A percentile compares a stretch with the other conserved stretches of the same genome.
Evolutionary conservation across 2,797 vertebrate species (phyloP).

Genomic region (Ptychadena robeensis): DNA sequence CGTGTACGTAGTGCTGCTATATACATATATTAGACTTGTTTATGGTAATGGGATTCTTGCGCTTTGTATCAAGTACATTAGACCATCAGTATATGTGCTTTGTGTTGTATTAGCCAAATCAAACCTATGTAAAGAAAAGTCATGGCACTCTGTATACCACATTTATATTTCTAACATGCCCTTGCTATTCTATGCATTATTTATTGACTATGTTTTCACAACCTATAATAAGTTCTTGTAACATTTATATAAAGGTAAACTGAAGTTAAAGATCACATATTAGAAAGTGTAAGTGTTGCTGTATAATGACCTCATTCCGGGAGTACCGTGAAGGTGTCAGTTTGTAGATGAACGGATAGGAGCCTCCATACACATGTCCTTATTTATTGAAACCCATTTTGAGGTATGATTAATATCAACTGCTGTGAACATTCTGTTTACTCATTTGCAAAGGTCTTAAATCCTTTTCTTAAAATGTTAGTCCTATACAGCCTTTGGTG

Average conservation of each 20-base stretch:
- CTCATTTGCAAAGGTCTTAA: no score
- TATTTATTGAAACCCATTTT: background rate
- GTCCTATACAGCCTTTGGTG: no score
- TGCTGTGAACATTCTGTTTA: no score
- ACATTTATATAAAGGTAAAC: background rate
- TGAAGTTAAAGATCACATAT: background rate
- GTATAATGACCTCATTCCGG: background rate
- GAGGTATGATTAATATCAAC: background rate
- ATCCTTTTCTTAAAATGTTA: no score
- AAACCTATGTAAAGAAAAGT: background rate
- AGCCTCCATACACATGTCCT: background rate
- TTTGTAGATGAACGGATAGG: background rate
- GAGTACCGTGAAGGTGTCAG: background rate
- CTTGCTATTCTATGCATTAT: background rate
- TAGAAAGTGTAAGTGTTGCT: background rate
- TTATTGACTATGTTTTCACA: background rate
- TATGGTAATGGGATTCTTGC: conserved; percentile 19
- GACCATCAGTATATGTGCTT: background rate
- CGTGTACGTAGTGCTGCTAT: background rate
- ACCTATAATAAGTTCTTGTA: background rate
- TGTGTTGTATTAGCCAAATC: background rate
- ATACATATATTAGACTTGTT: conserved; percentile 18
- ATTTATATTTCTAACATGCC: background rate
- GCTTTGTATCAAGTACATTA: background rate
- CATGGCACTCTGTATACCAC: background rate